Evolutionary conservation across 2,797 vertebrate genomes (phyloP), one percentile per base, ranked within the genome.

Genomic region (Pipistrellus pygmaeus): DNA sequence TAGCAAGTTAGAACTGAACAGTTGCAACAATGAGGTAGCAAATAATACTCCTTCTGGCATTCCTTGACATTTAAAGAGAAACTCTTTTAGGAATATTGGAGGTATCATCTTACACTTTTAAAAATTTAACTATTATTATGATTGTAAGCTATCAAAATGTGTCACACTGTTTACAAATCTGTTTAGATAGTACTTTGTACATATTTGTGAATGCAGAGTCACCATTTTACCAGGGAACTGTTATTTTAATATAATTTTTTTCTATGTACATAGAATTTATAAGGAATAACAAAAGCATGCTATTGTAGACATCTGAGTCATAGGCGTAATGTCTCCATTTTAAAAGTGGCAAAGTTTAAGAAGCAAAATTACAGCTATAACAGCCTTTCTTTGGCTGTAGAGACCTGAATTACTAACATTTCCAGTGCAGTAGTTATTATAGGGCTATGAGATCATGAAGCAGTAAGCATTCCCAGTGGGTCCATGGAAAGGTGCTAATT

Each of bases 351-450:
- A 90, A 96, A 96, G 66, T 84, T 81, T 85, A 92, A 91, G 57
- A 89, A 95, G 89, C 51, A 71, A 86, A 96, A 96, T 90, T 96
- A 90, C 3, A 96, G 64, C 66, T 89, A 1, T 94, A 93, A 91
- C 9, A 95, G 35, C 25, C 64, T 92, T 93, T 88, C 38, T 76
- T 75, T 93, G 75, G 66, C 46, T 91, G 93, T 80, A 85, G 55
- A 90, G 85, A 35, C 53, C n/a, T 85, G 73, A 89, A 92, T 88
- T 91, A 93, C 57, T 85, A 85, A 66, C 7, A 1, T 94, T 88
- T 95, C 82, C 86, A 95, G 94, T 62, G 82, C 13, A 85, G 41
- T 64, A 80, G 41, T 66, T 78, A 89, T 96, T 94, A 93, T 25
- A 72, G 20, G 35, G 62, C 41, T 72, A 91, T 85, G 85, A 96